Conservation (phyloP, 2,113 vertebrate species). For the Urocitellus parryii region DNA sequence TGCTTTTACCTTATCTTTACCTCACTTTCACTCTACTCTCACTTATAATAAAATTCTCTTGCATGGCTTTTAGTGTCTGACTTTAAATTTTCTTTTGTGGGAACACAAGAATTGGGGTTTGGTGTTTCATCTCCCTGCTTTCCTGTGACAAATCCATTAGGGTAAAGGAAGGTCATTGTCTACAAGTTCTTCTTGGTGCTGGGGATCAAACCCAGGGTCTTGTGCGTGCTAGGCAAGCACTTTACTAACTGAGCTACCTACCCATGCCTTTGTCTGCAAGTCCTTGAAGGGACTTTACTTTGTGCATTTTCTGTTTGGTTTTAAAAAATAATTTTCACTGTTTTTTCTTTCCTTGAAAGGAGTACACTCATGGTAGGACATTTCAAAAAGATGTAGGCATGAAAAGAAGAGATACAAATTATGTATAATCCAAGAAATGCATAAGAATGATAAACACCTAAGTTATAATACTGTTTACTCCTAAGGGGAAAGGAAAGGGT, state of each 20-base stretch:
- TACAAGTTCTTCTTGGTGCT: background rate
- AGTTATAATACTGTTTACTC: background rate
- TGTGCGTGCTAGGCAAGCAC: too few species aligned
- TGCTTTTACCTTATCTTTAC: too few species aligned
- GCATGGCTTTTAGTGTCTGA: too few species aligned
- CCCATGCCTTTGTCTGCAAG: too few species aligned
- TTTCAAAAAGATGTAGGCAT: background rate
- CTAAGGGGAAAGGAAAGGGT: background rate
- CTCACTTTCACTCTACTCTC: too few species aligned
- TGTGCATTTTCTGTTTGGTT: background rate
- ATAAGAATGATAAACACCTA: background rate
- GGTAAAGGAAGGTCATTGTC: background rate
- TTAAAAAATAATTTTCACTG: background rate
- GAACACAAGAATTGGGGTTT: too few species aligned
- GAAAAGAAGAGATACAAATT: constrained; percentile 46
- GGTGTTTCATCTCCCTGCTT: too few species aligned
- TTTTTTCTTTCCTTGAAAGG: constrained; percentile 32
- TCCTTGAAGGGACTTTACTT: background rate
- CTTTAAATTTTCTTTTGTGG: too few species aligned
- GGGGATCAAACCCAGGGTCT: too few species aligned
- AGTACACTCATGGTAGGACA: background rate
- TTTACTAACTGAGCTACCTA: too few species aligned
- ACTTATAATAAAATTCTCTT: too few species aligned
- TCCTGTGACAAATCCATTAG: background rate
- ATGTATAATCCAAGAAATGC: background rate